Conservation (phyloP, 2,797 vertebrate species). For the Sebastolobus altivelis region DNA sequence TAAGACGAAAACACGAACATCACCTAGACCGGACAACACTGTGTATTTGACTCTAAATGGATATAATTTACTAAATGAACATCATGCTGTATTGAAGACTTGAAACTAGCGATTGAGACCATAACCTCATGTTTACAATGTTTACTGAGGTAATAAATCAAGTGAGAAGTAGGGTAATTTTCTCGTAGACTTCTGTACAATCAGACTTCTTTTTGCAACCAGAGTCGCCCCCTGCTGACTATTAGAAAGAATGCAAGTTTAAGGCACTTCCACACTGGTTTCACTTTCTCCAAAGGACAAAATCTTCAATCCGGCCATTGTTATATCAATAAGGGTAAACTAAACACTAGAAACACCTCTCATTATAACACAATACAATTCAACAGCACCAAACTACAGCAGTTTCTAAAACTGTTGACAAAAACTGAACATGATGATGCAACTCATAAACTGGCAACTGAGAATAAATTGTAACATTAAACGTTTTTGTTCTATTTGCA, state of each 20-base stretch:
- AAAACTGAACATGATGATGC: not conserved
- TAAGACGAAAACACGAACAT: no score
- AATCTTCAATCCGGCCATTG: not conserved
- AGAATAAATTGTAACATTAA: not conserved
- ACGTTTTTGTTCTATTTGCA: not conserved
- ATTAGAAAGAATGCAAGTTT: no score
- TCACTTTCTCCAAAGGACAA: not conserved
- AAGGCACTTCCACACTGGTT: not conserved
- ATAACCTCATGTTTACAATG: no score
- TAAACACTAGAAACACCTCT: not conserved
- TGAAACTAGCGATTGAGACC: fast-evolving
- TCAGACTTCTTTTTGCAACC: no score
- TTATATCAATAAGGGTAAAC: not conserved
- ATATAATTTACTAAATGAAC: no score
- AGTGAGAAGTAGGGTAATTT: fast-evolving
- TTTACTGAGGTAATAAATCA: no score
- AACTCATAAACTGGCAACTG: not conserved
- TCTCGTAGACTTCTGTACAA: no score
- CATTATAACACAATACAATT: not conserved
- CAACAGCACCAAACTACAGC: not conserved
- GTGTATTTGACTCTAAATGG: no score
- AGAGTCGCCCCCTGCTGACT: no score
- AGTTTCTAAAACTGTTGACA: not conserved
- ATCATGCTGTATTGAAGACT: no score
- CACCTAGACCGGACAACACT: no score